Percentiles rank a stretch among this genome's conserved stretches.
Evolutionary conservation across 2,797 vertebrate species (phyloP).

Genomic region (Spondyliosoma cantharus): DNA sequence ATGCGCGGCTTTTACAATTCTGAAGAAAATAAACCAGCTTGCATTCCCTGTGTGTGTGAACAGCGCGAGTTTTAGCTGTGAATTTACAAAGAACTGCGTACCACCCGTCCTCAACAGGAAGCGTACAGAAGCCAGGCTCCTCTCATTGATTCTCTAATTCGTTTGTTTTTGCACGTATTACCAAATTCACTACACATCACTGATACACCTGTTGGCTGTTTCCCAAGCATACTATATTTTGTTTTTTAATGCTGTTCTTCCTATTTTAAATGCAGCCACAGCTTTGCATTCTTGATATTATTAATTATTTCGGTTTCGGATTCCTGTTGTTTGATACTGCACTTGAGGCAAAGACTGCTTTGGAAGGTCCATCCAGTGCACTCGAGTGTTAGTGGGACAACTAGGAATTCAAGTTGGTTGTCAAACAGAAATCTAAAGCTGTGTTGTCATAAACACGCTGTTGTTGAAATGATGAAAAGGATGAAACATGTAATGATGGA

Average conservation of each 20-base stretch:
- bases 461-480: neutral
- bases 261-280: neutral
- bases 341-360: neutral
- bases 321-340: neutral
- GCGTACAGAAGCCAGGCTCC: slow-evolving; percentile 10
- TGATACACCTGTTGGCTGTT: neutral
- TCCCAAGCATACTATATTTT: neutral
- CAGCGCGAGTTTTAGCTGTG: slow-evolving; percentile 15
- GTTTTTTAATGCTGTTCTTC: neutral
- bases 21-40: slow-evolving; percentile 53
- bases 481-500: neutral
- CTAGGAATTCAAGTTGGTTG: neutral
- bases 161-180: slow-evolving; percentile 15
- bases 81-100: slow-evolving; percentile 35
- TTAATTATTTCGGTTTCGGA: neutral
- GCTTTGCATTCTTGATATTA: neutral
- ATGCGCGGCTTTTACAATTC: slow-evolving; percentile 39
- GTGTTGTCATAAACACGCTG: neutral
- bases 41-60: slow-evolving; percentile 18
- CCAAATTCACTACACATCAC: neutral
- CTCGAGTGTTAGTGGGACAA: neutral
- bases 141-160: slow-evolving; percentile 6
- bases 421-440: neutral
- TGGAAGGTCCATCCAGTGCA: neutral
- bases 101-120: slow-evolving; percentile 52